Evolutionary conservation across 2,888 invertebrate genomes (phyloP).

Genomic region (Himalopsyche anomala): DNA sequence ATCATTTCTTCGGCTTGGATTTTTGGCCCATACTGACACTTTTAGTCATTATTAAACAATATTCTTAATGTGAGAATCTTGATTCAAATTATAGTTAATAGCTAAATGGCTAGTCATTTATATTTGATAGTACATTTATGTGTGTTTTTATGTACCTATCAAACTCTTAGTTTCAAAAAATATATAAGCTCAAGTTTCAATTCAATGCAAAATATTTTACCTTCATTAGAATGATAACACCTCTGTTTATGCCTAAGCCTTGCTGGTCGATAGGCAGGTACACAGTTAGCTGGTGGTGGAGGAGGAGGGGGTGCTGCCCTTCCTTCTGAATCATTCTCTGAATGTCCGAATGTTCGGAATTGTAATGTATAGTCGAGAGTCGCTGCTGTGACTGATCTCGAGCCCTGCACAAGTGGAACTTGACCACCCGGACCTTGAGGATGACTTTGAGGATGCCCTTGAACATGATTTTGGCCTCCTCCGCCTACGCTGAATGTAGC

Average conservation of each 20-base stretch:
- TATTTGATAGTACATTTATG: no score
- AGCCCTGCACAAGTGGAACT: not conserved
- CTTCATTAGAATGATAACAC: constrained; percentile 55
- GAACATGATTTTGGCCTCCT: not conserved
- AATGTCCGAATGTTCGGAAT: constrained; percentile 63
- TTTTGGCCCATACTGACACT: no score
- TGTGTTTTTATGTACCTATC: no score
- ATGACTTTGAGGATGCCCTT: not conserved
- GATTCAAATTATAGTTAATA: no score
- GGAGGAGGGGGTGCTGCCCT: constrained; percentile 50
- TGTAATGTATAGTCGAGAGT: constrained; percentile 64
- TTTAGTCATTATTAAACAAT: no score
- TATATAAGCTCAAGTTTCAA: no score
- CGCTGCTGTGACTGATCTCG: constrained; percentile 58
- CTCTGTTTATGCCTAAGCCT: constrained; percentile 54
- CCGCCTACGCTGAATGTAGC: constrained; percentile 61
- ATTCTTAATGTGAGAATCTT: no score
- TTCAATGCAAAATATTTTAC: constrained; percentile 31
- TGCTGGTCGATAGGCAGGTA: constrained; percentile 31
- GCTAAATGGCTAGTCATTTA: no score
- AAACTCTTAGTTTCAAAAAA: no score
- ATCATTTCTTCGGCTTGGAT: no score
- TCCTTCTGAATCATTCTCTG: constrained; percentile 56
- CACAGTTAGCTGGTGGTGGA: constrained; percentile 47
- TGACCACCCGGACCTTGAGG: not conserved